Conservation (phyloP, 2,797 vertebrate genomes). For the Avahi laniger region DNA sequence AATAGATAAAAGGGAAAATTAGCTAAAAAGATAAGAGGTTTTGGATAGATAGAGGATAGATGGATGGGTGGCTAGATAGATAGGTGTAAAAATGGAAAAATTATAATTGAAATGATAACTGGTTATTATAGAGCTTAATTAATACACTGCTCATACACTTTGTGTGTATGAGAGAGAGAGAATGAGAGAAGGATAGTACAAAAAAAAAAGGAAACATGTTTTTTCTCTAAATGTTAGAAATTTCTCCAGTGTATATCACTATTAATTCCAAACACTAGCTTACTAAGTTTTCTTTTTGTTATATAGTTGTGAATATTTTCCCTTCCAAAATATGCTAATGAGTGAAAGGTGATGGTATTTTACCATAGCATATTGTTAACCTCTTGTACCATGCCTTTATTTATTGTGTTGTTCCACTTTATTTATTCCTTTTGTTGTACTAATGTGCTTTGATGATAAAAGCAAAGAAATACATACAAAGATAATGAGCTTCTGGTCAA, state of each 20-base stretch:
- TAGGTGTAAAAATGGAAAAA: neutral
- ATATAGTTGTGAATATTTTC: neutral
- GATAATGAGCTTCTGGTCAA: slow-evolving; percentile 52
- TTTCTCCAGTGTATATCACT: neutral
- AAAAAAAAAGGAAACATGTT: neutral
- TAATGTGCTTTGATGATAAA: slow-evolving; percentile 53
- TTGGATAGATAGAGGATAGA: neutral
- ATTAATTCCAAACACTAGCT: neutral
- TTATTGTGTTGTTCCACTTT: neutral
- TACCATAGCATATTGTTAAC: neutral
- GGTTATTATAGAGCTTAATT: neutral
- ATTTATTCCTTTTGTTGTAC: slow-evolving; percentile 58
- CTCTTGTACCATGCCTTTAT: slow-evolving; percentile 7
- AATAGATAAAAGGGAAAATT: neutral
- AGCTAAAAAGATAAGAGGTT: neutral
- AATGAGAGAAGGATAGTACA: neutral
- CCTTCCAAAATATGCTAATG: slow-evolving; percentile 23
- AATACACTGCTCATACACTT: neutral
- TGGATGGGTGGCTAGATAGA: neutral
- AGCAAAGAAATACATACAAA: slow-evolving; percentile 31
- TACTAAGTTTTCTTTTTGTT: neutral
- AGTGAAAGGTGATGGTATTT: slow-evolving; percentile 22
- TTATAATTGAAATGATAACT: neutral
- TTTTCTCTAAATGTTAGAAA: slow-evolving; percentile 13
- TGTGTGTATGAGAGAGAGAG: neutral